These are phyloP conservation scores for Enteromius thamalakanensis DNA, from an alignment of 2,797 vertebrate genomes.

Conservation along the genomic window DNA sequence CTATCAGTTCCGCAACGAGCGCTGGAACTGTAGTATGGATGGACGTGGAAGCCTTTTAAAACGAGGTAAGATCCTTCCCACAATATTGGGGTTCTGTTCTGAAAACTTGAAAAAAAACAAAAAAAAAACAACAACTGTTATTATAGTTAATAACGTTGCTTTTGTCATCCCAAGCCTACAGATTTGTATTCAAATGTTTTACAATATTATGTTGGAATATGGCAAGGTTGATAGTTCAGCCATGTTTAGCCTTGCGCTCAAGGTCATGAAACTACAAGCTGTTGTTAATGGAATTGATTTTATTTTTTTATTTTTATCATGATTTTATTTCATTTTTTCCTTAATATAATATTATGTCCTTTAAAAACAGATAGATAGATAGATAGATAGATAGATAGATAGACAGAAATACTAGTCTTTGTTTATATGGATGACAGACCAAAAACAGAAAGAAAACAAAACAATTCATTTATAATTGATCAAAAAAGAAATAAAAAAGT, in stretches of 20 bases:
- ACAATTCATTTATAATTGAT: neutral
- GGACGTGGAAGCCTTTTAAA: constrained; percentile 92
- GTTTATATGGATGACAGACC: neutral
- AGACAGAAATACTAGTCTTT: too few species aligned
- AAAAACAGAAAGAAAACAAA: neutral
- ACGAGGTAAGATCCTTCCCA: constrained; percentile 78
- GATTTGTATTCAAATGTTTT: neutral
- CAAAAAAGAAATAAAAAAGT: neutral
- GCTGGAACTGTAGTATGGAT: constrained; percentile 98
- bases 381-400: constrained; percentile 6
- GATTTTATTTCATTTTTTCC: neutral
- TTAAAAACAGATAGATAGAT: neutral
- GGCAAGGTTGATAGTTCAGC: neutral
- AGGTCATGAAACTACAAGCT: constrained; percentile 3
- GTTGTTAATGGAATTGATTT: neutral
- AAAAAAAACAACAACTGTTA: too few species aligned
- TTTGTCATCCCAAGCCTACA: neutral
- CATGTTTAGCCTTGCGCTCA: neutral
- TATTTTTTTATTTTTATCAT: too few species aligned
- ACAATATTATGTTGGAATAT: neutral
- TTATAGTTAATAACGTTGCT: neutral
- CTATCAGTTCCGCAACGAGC: constrained; percentile 93
- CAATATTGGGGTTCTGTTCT: neutral
- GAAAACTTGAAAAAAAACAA: neutral
- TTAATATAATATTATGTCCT: neutral